Percentiles rank a stretch among this genome's conserved stretches.
Evolutionary conservation across 2,113 vertebrate species (phyloP).

Genomic region (Boulengerochromis microlepis): DNA sequence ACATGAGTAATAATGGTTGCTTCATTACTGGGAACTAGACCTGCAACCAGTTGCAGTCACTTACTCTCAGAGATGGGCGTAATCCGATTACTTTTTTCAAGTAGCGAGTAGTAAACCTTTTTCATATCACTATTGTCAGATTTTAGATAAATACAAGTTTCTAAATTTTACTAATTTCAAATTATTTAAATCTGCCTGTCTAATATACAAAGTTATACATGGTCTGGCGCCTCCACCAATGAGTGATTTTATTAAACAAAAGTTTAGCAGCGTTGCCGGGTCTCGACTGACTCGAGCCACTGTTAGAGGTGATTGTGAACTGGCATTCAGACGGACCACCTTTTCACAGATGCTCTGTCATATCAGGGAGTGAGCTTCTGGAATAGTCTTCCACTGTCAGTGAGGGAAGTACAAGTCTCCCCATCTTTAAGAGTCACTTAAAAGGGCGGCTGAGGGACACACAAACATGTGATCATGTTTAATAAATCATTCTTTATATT

Average conservation of each 20-base stretch:
- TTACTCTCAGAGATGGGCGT: accelerated
- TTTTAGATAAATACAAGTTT: accelerated
- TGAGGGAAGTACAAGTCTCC: no score
- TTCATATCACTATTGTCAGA: accelerated
- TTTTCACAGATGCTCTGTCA: no score
- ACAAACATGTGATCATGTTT: not conserved
- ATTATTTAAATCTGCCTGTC: accelerated
- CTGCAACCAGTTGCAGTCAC: not conserved
- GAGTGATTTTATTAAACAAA: not conserved
- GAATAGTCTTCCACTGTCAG: no score
- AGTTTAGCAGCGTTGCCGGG: no score
- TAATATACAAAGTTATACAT: accelerated
- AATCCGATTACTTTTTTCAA: not conserved
- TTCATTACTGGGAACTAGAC: not conserved
- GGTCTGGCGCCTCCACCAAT: not conserved
- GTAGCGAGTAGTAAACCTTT: not conserved
- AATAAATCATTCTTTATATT: not conserved
- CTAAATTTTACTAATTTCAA: not conserved
- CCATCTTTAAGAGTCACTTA: not conserved
- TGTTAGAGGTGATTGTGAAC: no score
- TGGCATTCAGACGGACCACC: no score
- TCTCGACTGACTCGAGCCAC: no score
- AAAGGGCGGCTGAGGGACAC: not conserved
- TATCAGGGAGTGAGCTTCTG: no score
- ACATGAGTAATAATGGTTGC: not conserved